A percentile compares a stretch with the other conserved stretches of the same genome.
Conservation (phyloP, 2,113 vertebrate species). For the Numida meleagris region DNA sequence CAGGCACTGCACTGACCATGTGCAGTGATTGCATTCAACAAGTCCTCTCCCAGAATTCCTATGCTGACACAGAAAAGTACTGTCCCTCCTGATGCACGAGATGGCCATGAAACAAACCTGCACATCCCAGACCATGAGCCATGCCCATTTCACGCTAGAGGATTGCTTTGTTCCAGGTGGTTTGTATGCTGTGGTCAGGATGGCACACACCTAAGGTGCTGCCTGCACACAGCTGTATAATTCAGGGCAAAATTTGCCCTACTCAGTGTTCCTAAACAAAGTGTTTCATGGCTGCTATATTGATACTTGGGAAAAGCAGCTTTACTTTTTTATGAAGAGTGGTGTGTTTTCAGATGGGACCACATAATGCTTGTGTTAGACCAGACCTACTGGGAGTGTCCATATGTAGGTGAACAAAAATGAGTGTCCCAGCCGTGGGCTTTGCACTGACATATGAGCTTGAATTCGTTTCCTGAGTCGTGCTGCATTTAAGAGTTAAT, state of each 20-base stretch:
- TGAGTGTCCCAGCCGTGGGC: constrained; percentile 14
- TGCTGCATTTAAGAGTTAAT: constrained; percentile 54
- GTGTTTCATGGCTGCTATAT: not conserved
- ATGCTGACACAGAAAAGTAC: rapidly evolving
- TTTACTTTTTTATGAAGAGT: constrained; percentile 16
- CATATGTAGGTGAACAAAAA: constrained; percentile 62
- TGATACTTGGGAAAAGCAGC: not conserved
- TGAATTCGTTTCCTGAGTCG: constrained; percentile 53
- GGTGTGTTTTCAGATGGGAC: constrained; percentile 28
- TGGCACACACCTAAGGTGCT: not conserved
- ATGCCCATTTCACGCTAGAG: not conserved
- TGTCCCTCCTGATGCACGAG: not conserved
- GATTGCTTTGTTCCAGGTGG: rapidly evolving
- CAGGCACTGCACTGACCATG: not conserved
- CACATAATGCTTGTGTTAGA: not conserved
- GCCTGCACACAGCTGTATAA: no score
- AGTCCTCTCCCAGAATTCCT: not conserved
- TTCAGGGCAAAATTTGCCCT: no score
- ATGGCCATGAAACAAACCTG: not conserved
- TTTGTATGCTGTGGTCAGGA: not conserved
- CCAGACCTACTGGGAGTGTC: constrained; percentile 34
- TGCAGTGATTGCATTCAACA: rapidly evolving
- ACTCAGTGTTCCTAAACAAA: not conserved
- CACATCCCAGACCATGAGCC: no score
- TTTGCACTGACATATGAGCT: constrained; percentile 39